Percentiles rank a stretch among this genome's conserved stretches.
Evolutionary conservation across 2,888 invertebrate species (phyloP).

Genomic region (Ephialtes manifestator): DNA sequence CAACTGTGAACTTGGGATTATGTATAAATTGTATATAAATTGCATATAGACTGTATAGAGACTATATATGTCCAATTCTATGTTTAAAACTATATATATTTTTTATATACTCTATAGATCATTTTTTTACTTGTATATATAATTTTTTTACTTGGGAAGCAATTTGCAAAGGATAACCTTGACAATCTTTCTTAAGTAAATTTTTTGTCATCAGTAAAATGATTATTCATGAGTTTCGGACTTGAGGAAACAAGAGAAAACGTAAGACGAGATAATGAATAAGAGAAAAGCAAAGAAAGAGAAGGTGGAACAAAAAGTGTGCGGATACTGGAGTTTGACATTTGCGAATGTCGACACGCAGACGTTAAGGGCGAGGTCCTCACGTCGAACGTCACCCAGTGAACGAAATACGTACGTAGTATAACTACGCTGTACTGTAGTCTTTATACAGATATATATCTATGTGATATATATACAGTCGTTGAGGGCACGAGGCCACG

Average conservation of each 20-base stretch:
- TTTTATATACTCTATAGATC: no score
- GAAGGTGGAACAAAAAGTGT: conserved; percentile 7
- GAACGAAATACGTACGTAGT: conserved; percentile 25
- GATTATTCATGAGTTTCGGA: neutral
- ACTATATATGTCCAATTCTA: no score
- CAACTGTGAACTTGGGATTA: no score
- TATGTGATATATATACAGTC: conserved; percentile 28
- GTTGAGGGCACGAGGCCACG: conserved; percentile 65
- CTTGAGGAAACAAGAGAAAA: neutral
- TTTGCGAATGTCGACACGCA: conserved; percentile 25
- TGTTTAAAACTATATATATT: no score
- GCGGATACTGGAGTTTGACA: conserved; percentile 23
- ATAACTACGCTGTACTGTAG: conserved; percentile 15
- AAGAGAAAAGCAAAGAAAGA: neutral
- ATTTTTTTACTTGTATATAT: no score
- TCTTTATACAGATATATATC: conserved; percentile 13
- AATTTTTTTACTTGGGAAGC: no score
- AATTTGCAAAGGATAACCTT: neutral
- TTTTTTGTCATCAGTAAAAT: neutral
- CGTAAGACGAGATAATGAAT: neutral
- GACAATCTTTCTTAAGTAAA: neutral
- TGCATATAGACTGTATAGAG: no score
- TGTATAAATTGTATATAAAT: no score
- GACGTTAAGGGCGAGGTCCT: conserved; percentile 35
- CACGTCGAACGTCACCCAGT: conserved; percentile 42